Base-by-base conservation (phyloP, 2,888 invertebrate species). In the Chironomus tentans region DNA sequence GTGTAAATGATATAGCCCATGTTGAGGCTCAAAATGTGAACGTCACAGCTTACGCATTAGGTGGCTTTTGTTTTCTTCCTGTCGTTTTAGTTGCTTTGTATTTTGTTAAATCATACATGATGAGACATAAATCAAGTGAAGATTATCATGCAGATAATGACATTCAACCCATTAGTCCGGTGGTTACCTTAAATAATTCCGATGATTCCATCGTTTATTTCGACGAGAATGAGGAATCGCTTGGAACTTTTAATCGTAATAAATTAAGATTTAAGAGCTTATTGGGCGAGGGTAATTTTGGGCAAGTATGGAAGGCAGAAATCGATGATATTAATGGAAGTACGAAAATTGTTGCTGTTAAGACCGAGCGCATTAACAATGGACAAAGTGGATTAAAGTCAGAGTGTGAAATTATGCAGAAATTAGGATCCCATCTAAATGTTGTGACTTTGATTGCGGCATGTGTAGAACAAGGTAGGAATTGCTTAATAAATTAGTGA, bases 231-330 rank as follows among this genome's bases (percentile, higher is more conserved):
- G 82, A 82, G 22, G 81, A 81, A 13, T 84, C 83, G 0, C 38
- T 38, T 7, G 38, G 10, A 38, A 38, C 38, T 81, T 93, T 93
- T 81, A 91, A 93, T 0, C 86, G 93, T 78, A 89, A 89, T 78
- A 91, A 92, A 80, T 85, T 94, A 69, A 87, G 92, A 62, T 84
- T 94, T 76, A 91, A 92, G 80, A 92, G 92, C 21, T 86, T 93
- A 73, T 84, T 94, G 28, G 94, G 93, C 6, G 92, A 94, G 83
- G 93, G 94, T 48, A 92, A 93, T 83, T 94, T 94, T 82, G 94
- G 94, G 24, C 92, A 92, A 87, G 93, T 93, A 18, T 93, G 93
- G 92, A 92, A 92, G 83, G 93, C 93, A 3, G 92, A 93, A 82
- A 93, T 93, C 0, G 91, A 92, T 79, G 92, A 92, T 80, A 85